Conservation (phyloP, 2,113 vertebrate genomes). For the Andinoacara biseriatus region DNA sequence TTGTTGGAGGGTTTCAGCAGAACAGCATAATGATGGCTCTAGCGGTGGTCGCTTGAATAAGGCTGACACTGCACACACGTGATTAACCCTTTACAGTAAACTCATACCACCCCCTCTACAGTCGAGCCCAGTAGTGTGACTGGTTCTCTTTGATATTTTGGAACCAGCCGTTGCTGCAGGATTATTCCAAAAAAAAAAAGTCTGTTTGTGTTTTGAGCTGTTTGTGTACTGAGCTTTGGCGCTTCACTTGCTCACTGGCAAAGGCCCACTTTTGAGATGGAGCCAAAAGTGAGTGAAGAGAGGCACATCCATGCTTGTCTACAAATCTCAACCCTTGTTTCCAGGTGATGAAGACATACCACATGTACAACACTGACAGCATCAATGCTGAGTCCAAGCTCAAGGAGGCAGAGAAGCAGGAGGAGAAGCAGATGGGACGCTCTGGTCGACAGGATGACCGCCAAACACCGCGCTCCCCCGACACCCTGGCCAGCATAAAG, state of each 20-base stretch:
- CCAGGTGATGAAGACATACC: slow-evolving; percentile 99
- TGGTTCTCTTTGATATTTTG: background rate
- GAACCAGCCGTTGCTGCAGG: background rate
- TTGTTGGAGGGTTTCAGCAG: slow-evolving; percentile 15
- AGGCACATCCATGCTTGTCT: background rate
- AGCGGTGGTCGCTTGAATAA: slow-evolving; percentile 56
- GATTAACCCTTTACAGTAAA: slow-evolving; percentile 37
- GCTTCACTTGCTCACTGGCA: background rate
- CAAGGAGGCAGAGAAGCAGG: slow-evolving; percentile 98
- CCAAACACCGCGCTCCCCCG: slow-evolving; percentile 93
- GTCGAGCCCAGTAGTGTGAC: slow-evolving; percentile 16
- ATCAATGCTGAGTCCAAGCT: slow-evolving; percentile 98
- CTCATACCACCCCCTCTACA: slow-evolving; percentile 1
- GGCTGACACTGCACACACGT: slow-evolving; percentile 63
- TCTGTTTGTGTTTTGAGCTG: background rate
- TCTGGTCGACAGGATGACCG: slow-evolving; percentile 92
- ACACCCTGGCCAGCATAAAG: slow-evolving; percentile 88
- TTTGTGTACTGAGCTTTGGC: background rate
- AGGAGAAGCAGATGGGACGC: slow-evolving; percentile 98
- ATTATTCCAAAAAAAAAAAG: background rate
- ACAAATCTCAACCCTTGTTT: slow-evolving; percentile 11
- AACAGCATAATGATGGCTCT: slow-evolving; percentile 49
- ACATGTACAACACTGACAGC: slow-evolving; percentile 99
- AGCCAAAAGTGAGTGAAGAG: slow-evolving; percentile 11
- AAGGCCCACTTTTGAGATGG: background rate